Conservation (phyloP, 2,888 invertebrate species). For the Microctonus hyperodae region DNA sequence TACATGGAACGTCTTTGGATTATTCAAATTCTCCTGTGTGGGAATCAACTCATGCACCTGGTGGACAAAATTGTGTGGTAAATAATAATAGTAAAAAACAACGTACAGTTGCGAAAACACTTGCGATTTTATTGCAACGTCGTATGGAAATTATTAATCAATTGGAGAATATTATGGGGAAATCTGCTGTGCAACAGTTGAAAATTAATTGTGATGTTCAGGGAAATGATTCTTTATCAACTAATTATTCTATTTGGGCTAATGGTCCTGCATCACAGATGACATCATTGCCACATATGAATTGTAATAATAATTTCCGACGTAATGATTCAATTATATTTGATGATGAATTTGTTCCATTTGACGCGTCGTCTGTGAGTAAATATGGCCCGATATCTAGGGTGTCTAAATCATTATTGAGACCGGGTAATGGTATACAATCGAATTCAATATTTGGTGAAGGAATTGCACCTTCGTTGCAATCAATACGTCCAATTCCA, state of each 20-base stretch:
- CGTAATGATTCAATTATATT: slow-evolving; percentile 67
- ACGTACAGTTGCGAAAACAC: slow-evolving; percentile 64
- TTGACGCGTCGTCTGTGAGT: slow-evolving; percentile 71
- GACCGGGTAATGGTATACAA: slow-evolving; percentile 52
- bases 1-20: slow-evolving; percentile 54
- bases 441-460: slow-evolving; percentile 57
- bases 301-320: slow-evolving; percentile 60
- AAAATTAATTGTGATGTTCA: slow-evolving; percentile 56
- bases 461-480: slow-evolving; percentile 53
- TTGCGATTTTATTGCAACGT: slow-evolving; percentile 69
- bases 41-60: slow-evolving; percentile 53
- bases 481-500: slow-evolving; percentile 64
- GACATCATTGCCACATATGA: slow-evolving; percentile 48
- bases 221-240: slow-evolving; percentile 46
- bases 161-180: slow-evolving; percentile 69
- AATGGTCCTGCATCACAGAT: slow-evolving; percentile 52
- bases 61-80: slow-evolving; percentile 50
- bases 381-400: slow-evolving; percentile 75
- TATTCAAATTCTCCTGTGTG: slow-evolving; percentile 53
- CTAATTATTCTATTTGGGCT: slow-evolving; percentile 60
- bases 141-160: slow-evolving; percentile 70
- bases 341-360: slow-evolving; percentile 74
- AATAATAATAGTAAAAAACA: slow-evolving; percentile 54
- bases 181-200: slow-evolving; percentile 55
- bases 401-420: slow-evolving; percentile 53